Conservation (phyloP, 2,888 invertebrate genomes). For the Rosalia funebris region DNA sequence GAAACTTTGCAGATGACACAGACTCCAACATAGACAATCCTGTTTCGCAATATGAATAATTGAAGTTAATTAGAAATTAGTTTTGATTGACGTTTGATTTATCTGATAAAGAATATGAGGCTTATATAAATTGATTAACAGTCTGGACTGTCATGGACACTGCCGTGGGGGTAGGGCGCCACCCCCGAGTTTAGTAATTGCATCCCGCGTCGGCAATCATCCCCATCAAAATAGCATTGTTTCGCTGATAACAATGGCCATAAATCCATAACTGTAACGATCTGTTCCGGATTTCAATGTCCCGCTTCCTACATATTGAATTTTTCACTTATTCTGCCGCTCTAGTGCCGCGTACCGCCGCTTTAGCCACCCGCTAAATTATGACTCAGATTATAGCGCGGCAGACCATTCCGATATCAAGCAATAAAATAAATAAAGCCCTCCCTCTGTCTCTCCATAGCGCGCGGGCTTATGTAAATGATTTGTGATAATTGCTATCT, state of each 20-base stretch:
- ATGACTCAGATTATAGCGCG: conserved; percentile 37
- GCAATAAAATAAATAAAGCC: conserved; percentile 37
- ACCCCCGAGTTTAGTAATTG: conserved; percentile 41
- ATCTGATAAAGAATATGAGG: conserved; percentile 28
- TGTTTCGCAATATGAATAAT: conserved; percentile 10
- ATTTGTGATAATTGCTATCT: conserved; percentile 28
- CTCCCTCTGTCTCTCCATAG: conserved; percentile 22
- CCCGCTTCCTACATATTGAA: conserved; percentile 54
- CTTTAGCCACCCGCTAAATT: conserved; percentile 32
- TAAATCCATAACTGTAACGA: conserved; percentile 60
- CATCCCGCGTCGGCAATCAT: conserved; percentile 44
- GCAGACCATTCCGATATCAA: conserved; percentile 32
- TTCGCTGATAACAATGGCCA: conserved; percentile 54
- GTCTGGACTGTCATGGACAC: conserved; percentile 32
- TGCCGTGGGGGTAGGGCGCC: conserved; percentile 7
- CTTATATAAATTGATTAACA: conserved; percentile 27
- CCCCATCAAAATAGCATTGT: conserved; percentile 51
- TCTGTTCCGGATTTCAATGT: conserved; percentile 55
- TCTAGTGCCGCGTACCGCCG: conserved; percentile 12
- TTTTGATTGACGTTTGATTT: conserved; percentile 32
- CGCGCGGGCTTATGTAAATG: conserved; percentile 28
- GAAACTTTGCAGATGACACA: conserved; percentile 24
- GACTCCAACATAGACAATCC: conserved; percentile 12
- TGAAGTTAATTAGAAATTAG: conserved; percentile 19
- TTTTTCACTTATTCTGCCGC: conserved; percentile 51